Evolutionary conservation across 2,797 vertebrate genomes (phyloP).

Genomic region (Melanotaenia nigrans): DNA sequence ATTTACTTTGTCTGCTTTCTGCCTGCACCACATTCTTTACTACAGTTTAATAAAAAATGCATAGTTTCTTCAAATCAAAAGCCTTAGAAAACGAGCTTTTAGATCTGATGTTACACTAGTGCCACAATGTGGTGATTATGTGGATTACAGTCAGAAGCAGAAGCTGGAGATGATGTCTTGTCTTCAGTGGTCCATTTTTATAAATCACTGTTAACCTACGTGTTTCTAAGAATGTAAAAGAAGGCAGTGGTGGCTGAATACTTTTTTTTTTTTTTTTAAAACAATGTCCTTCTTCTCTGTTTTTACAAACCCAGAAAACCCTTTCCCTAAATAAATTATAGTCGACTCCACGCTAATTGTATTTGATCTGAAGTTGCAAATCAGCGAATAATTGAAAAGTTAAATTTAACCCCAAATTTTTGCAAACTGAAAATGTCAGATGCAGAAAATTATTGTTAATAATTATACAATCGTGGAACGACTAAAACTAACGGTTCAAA

Average conservation of each 20-base stretch:
- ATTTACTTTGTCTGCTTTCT: not conserved
- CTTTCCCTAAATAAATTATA: not conserved
- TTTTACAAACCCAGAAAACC: not conserved
- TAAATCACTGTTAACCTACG: not conserved
- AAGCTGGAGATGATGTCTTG: not conserved
- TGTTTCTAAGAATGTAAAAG: no score
- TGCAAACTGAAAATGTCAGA: not conserved
- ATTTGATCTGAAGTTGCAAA: not conserved
- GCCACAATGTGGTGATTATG: slow-evolving; percentile 32
- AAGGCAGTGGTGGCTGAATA: no score
- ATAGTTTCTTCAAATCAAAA: slow-evolving; percentile 10
- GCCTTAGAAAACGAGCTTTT: not conserved
- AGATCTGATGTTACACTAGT: slow-evolving; percentile 6
- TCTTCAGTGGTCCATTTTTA: not conserved
- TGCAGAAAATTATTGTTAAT: not conserved
- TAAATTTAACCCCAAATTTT: not conserved
- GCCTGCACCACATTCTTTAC: not conserved
- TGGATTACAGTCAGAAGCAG: not conserved
- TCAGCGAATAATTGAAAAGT: not conserved
- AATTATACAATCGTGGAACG: not conserved
- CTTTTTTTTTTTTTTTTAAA: no score
- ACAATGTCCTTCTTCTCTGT: no score
- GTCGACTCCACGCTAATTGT: not conserved
- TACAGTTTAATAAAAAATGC: not conserved
- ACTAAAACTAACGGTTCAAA: not conserved